These are phyloP conservation scores for Parnassius glacialis DNA, from an alignment of 2,888 invertebrate genomes.

Conservation along the genomic window DNA sequence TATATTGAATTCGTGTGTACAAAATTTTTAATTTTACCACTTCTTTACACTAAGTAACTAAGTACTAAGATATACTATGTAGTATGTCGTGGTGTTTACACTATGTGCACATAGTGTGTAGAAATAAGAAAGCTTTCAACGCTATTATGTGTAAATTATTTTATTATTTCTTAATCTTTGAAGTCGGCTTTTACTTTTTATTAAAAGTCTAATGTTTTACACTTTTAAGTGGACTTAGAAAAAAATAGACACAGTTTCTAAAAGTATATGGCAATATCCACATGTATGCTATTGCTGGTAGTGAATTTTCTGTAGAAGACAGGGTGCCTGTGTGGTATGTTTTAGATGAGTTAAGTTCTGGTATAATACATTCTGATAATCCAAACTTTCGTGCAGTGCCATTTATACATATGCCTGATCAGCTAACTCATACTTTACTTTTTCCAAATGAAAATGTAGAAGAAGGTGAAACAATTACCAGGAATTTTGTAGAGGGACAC, in stretches of 20 bases:
- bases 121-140: too few relatives aligned
- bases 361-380: constrained; percentile 88
- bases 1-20: too few relatives aligned
- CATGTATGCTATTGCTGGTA: constrained; percentile 87
- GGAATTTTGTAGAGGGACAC: constrained; percentile 89
- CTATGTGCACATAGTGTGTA: too few relatives aligned
- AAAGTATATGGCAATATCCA: constrained; percentile 89
- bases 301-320: constrained; percentile 82
- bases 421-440: constrained; percentile 87
- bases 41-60: too few relatives aligned
- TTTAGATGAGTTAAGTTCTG: constrained; percentile 95
- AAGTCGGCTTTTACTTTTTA: too few relatives aligned
- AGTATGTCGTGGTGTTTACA: too few relatives aligned
- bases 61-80: too few relatives aligned
- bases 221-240: constrained; percentile 23
- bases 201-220: too few relatives aligned
- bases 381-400: constrained; percentile 92
- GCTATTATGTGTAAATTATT: too few relatives aligned
- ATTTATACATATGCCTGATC: constrained; percentile 85
- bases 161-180: too few relatives aligned
- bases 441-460: constrained; percentile 86
- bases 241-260: constrained; percentile 82
- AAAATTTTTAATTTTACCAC: too few relatives aligned
- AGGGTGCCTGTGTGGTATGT: constrained; percentile 93
- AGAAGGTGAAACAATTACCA: constrained; percentile 84